These are phyloP conservation scores for Scaptomyza pallida DNA, from an alignment of 1,140 invertebrate genomes.

Conservation along the genomic window DNA sequence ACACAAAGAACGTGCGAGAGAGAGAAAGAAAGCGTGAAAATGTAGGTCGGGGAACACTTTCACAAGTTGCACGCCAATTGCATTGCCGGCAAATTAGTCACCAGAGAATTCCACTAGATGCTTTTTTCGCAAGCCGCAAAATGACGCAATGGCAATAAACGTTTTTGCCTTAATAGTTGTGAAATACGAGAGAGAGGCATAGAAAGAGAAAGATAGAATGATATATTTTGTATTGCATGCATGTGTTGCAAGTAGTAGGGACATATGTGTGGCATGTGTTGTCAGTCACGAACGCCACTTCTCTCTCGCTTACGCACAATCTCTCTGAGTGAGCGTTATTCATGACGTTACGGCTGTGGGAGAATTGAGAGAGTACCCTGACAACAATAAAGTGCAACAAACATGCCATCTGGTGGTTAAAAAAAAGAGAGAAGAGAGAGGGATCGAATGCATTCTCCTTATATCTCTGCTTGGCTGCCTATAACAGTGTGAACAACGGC, in stretches of 20 bases:
- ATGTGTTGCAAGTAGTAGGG: slow-evolving; percentile 29
- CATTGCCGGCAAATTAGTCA: slow-evolving; percentile 23
- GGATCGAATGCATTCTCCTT: not conserved
- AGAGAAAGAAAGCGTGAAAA: slow-evolving; percentile 2
- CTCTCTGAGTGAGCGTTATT: not conserved
- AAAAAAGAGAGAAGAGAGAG: not conserved
- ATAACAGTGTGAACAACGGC: slow-evolving; percentile 27
- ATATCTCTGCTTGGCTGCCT: not conserved
- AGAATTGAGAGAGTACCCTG: too few relatives aligned
- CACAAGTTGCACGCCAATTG: slow-evolving; percentile 36
- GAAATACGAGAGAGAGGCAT: slow-evolving; percentile 39
- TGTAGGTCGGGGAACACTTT: slow-evolving; percentile 43
- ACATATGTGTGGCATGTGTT: slow-evolving; percentile 43
- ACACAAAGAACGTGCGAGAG: not conserved
- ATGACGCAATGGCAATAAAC: too few relatives aligned
- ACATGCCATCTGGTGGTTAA: not conserved
- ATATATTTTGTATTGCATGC: slow-evolving; percentile 51
- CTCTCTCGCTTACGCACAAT: not conserved
- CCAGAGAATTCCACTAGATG: not conserved
- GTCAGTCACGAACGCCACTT: slow-evolving; percentile 62
- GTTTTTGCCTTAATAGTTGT: slow-evolving; percentile 28
- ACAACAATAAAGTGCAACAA: too few relatives aligned
- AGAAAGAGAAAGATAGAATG: not conserved
- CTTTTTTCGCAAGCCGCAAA: not conserved
- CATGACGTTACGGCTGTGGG: too few relatives aligned